A percentile compares a stretch with the other conserved stretches of the same genome.
Conservation (phyloP, 2,113 vertebrate species). For the Crocuta crocuta region DNA sequence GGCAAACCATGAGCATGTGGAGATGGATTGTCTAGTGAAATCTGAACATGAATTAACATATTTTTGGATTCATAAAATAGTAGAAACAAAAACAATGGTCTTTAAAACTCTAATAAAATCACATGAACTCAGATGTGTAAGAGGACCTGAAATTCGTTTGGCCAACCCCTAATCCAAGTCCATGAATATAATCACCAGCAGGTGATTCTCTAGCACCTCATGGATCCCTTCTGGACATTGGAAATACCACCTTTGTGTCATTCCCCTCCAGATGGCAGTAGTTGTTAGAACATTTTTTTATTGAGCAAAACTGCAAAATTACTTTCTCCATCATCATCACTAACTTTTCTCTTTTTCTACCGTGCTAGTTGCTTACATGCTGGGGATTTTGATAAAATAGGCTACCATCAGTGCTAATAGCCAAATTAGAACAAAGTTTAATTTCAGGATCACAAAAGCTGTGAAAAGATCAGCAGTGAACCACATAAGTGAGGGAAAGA, state of each 20-base stretch:
- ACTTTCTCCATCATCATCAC: neutral
- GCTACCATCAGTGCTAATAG: neutral
- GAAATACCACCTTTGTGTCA: neutral
- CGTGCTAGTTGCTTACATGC: neutral
- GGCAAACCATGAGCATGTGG: neutral
- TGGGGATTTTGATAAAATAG: neutral
- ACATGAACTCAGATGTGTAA: neutral
- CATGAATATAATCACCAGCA: neutral
- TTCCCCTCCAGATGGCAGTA: neutral
- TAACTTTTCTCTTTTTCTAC: neutral
- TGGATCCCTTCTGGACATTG: neutral
- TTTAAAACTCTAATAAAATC: constrained; percentile 44
- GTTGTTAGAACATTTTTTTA: neutral
- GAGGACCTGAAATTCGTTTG: neutral
- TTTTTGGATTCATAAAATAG: neutral
- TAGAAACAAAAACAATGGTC: neutral
- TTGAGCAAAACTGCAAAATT: neutral
- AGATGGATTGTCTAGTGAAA: neutral
- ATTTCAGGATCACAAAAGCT: neutral
- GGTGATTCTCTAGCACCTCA: neutral
- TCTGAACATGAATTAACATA: constrained; percentile 23
- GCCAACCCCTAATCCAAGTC: neutral
- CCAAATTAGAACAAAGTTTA: neutral
- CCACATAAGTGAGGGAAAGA: neutral
- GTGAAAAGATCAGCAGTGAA: neutral